Evolutionary conservation across 92 coral and sea anemone genomes (phyloP), one percentile per base, ranked within the genome.

Genomic region (Heteractis magnifica): DNA sequence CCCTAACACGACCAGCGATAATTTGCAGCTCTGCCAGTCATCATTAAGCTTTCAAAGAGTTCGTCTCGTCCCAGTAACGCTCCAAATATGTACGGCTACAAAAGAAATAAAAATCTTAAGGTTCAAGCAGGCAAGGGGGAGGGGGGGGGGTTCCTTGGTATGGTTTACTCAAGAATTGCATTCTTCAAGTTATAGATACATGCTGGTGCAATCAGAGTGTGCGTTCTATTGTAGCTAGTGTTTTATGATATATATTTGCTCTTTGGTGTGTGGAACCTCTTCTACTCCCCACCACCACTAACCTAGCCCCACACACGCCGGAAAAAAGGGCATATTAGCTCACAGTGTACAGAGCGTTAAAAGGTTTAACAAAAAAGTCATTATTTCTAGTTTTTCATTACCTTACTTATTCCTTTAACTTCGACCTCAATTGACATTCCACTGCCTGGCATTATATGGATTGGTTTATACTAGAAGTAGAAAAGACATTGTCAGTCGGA

Each of bases 351-450:
- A 34, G 44, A 34, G 44, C 44, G 44, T 34, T 34, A 34, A 53
- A 8, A 12, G 58, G 58, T 53, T 53, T 53, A 53, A 53, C 58
- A 12, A 53, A 53, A 53, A 12, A 53, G 58, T 53, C 1, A 52
- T 52, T 12, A 23, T 19, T 19, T 7, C 13, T 65, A 10, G 8
- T 1, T 18, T 12, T 65, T 8, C 3, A 23, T 10, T 86, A 95
- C 98, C 98, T 95, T 94, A 60, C 88, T 90, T 5, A 74, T 72
- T 56, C 92, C 91, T 59, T 76, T 84, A 52, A 91, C 89, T 20
- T 79, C 81, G 15, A 95, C 86, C 84, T 95, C 98, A 59, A 95
- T 73, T 11, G 98, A 88, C 98, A 95, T 95, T 55, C 98, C 98
- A 7, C 94, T 91, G 51, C 98, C 98, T 3, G 98, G 98, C 74